Evolutionary conservation across 2,113 vertebrate species (phyloP).

Genomic region (Lepisosteus oculatus): DNA sequence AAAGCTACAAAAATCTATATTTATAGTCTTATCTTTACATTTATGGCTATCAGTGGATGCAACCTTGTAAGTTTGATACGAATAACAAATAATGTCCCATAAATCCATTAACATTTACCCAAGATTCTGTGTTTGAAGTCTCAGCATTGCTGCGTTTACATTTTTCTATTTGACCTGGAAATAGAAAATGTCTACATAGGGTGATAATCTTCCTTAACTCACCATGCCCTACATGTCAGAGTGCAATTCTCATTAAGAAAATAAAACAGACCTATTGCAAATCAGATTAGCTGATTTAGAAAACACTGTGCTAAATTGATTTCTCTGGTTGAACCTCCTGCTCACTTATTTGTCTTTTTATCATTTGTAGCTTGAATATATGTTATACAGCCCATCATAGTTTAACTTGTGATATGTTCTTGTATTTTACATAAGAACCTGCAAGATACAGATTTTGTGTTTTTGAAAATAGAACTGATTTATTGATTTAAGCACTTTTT

Average conservation of each 20-base stretch:
- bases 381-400: not conserved
- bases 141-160: too few relatives aligned
- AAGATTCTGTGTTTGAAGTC: not conserved
- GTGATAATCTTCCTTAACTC: not conserved
- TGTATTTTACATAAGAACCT: not conserved
- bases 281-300: slow-evolving; percentile 42
- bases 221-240: not conserved
- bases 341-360: slow-evolving; percentile 26
- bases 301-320: slow-evolving; percentile 31
- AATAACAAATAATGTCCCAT: not conserved
- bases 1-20: too few relatives aligned
- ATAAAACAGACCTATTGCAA: slow-evolving; percentile 19
- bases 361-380: slow-evolving; percentile 3
- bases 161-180: not conserved
- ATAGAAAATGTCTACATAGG: not conserved
- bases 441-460: too few relatives aligned
- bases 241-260: slow-evolving; percentile 2
- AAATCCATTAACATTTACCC: not conserved
- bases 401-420: not conserved
- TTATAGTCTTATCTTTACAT: too few relatives aligned
- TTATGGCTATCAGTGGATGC: too few relatives aligned
- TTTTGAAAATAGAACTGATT: too few relatives aligned
- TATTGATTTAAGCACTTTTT: too few relatives aligned
- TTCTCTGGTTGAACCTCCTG: slow-evolving; percentile 37
- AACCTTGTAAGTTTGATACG: too few relatives aligned